Evolutionary conservation across 2,888 invertebrate species (phyloP).

Genomic region (Lymantria monacha): DNA sequence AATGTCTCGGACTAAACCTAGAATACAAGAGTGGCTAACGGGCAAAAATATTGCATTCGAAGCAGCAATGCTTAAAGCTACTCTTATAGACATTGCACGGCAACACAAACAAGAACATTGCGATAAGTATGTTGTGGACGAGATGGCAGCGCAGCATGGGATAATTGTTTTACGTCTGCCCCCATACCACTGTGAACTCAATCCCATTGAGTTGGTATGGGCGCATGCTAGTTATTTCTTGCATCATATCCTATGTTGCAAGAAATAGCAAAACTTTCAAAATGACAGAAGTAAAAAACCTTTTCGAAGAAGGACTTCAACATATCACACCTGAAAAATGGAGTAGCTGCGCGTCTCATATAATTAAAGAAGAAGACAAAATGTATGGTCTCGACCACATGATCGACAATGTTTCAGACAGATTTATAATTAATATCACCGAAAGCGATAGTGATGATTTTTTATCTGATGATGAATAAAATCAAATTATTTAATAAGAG

Average conservation of each 20-base stretch:
- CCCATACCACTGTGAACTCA: background rate
- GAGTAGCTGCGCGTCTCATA: slow-evolving; percentile 6
- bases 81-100: background rate
- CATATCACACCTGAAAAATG: slow-evolving; percentile 14
- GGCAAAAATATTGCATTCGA: background rate
- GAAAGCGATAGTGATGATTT: slow-evolving; percentile 3
- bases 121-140: no score
- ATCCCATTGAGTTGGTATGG: background rate
- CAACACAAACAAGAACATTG: background rate
- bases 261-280: slow-evolving; percentile 1
- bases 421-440: background rate
- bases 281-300: slow-evolving; percentile 5
- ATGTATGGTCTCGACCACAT: slow-evolving; percentile 1
- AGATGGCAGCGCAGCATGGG: no score
- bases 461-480: slow-evolving; percentile 18
- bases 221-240: background rate
- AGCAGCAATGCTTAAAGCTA: background rate
- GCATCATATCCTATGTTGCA: background rate
- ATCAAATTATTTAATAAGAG: slow-evolving; percentile 17
- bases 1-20: background rate
- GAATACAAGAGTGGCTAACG: background rate
- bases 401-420: background rate
- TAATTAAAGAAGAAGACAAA: slow-evolving; percentile 6
- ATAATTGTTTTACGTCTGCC: background rate
- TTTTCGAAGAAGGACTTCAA: slow-evolving; percentile 14